Conservation (phyloP, 2,797 vertebrate genomes). For the Molossus alvarezi region DNA sequence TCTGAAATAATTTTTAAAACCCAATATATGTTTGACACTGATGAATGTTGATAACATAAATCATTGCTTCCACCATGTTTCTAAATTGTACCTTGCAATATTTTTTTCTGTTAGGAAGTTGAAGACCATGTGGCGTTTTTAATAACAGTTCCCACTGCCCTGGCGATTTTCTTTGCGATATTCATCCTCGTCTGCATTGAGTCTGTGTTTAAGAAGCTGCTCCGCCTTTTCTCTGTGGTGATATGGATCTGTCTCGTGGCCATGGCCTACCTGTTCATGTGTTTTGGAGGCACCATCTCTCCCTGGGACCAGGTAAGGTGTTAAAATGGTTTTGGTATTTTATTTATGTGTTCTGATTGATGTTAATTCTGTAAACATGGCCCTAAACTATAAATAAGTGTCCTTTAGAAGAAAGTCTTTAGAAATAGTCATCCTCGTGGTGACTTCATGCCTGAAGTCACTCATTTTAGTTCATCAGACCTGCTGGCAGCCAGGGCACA, state of each 20-base stretch:
- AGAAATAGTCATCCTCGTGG: rapidly evolving
- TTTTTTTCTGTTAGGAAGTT: slow-evolving; percentile 92
- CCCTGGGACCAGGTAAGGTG: slow-evolving; percentile 98
- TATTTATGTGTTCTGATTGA: background rate
- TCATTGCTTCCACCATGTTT: background rate
- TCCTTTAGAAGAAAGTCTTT: background rate
- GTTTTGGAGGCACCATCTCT: slow-evolving; percentile 97
- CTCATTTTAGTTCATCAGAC: background rate
- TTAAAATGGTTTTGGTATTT: background rate
- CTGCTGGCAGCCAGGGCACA: rapidly evolving
- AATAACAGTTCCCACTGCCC: slow-evolving; percentile 97
- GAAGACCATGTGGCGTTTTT: slow-evolving; percentile 98
- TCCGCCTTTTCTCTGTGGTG: slow-evolving; percentile 96
- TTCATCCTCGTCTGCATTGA: slow-evolving; percentile 99
- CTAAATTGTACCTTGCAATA: slow-evolving; percentile 64
- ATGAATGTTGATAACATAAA: background rate
- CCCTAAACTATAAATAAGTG: background rate
- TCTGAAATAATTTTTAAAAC: slow-evolving; percentile 42
- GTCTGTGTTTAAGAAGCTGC: slow-evolving; percentile 98
- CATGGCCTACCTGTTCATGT: slow-evolving; percentile 99
- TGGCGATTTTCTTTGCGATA: slow-evolving; percentile 98
- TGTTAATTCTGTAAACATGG: background rate
- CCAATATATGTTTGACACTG: background rate
- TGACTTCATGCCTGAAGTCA: background rate
- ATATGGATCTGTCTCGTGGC: slow-evolving; percentile 97